Conservation (phyloP, 2,888 invertebrate genomes). For the Opisthograptis luteolata region DNA sequence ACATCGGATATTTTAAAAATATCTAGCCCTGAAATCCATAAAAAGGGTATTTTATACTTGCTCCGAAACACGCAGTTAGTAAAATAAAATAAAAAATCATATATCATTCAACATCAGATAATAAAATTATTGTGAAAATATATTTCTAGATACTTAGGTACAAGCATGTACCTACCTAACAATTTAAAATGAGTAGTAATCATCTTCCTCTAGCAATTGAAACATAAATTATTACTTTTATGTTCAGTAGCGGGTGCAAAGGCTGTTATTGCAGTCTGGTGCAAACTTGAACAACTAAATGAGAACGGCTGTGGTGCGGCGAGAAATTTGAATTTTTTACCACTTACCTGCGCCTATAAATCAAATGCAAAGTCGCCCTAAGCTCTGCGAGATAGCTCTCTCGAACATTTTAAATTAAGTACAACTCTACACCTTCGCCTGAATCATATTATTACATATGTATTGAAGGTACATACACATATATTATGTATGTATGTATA, state of each 20-base stretch:
- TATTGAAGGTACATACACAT: too few species aligned
- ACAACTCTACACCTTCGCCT: slow-evolving; percentile 45
- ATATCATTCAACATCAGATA: neutral
- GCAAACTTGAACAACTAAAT: slow-evolving; percentile 57
- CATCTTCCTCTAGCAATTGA: too few species aligned
- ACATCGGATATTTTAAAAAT: too few species aligned
- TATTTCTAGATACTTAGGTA: too few species aligned
- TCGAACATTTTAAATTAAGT: slow-evolving; percentile 76
- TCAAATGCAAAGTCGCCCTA: slow-evolving; percentile 76
- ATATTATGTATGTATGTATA: too few species aligned
- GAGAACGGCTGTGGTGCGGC: slow-evolving; percentile 49
- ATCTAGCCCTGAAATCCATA: too few species aligned
- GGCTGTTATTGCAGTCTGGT: slow-evolving; percentile 61
- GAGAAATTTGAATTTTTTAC: slow-evolving; percentile 80
- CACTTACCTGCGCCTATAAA: slow-evolving; percentile 82
- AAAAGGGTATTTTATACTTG: too few species aligned
- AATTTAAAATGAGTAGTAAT: too few species aligned
- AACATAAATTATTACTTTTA: slow-evolving; percentile 20
- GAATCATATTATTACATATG: neutral
- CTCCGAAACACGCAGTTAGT: too few species aligned
- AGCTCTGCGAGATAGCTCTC: slow-evolving; percentile 73
- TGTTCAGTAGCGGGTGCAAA: slow-evolving; percentile 29
- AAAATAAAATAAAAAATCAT: too few species aligned
- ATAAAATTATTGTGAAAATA: too few species aligned
- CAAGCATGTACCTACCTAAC: too few species aligned